Evolutionary conservation across 92 coral and sea anemone genomes (phyloP), one percentile per base, ranked within the genome.

Genomic region (Isaurus tuberculatus): DNA sequence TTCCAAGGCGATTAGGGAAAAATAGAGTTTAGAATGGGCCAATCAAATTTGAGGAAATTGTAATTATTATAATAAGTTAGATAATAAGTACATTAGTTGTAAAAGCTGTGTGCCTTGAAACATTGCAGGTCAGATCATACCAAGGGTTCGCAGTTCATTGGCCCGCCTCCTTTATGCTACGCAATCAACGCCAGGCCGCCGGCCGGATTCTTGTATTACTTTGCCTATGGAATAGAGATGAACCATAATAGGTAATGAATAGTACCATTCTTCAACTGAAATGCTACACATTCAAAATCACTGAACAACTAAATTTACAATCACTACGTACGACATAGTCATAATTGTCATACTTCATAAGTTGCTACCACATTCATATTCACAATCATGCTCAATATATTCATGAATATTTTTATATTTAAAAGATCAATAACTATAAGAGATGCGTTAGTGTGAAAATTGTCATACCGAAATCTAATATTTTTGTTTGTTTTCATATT

Each of bases 141-240:
- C 3, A 73, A 49, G 36, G 36, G 48, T 29, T 75, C 67, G 53
- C 71, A 26, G 6, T 70, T 71, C 17, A 27, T 83, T 14, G 89
- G 89, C 0, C 83, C 81, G 70, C 86, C 90, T 16, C 98, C 98
- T 11, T 23, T 95, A 26, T 84, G 90, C 68, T 95, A 91, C 55
- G 72, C 83, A 67, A 86, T 95, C 85, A 95, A 95, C 49, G 94
- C 97, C 37, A 79, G 72, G 20, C 95, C 98, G 14, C 96, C 94
- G 2, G 72, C 83, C 4, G 98, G 95, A 0, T 85, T 73, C 65
- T 77, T 93, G 84, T 95, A 78, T 72, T 95, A 95, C 88, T 95
- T 95, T 78, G 97, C 98, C 1, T 93, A 95, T 77, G 98, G 98
- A 34, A 88, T 88, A 8, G 97, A 93, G 57, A 95, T 93, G 97